These are phyloP conservation scores for Oxytorus armatus DNA, from an alignment of 2,888 invertebrate genomes.

Conservation along the genomic window DNA sequence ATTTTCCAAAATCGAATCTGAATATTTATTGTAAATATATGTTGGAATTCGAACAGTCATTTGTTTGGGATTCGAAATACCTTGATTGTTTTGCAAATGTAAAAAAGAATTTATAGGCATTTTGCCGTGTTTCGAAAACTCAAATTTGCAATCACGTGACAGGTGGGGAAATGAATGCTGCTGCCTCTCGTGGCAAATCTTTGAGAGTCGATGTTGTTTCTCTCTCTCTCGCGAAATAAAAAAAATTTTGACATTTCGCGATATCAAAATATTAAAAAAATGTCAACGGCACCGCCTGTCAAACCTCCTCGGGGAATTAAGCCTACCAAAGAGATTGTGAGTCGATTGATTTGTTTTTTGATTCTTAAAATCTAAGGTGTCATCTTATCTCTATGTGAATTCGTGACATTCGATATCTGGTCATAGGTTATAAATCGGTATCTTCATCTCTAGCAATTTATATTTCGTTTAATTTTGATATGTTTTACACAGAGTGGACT, in stretches of 20 bases:
- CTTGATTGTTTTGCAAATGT: too few relatives aligned
- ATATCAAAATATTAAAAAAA: conserved; percentile 74
- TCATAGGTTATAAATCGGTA: conserved; percentile 34
- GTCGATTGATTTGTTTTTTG: conserved; percentile 69
- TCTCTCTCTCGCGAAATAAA: background rate
- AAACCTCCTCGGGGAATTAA: conserved; percentile 95
- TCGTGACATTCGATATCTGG: background rate
- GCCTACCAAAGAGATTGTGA: conserved; percentile 94
- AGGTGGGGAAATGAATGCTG: background rate
- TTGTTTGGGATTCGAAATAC: too few relatives aligned
- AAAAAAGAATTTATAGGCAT: too few relatives aligned
- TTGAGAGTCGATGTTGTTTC: background rate
- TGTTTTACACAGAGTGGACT: conserved; percentile 92
- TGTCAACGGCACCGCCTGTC: conserved; percentile 90
- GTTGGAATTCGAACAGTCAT: too few relatives aligned
- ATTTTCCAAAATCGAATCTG: too few relatives aligned
- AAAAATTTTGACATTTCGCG: conserved; percentile 48
- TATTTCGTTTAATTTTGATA: too few relatives aligned
- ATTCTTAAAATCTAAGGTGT: background rate
- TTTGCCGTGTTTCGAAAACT: too few relatives aligned
- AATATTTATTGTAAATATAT: too few relatives aligned
- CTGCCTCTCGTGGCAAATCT: conserved; percentile 31
- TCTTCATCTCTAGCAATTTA: background rate
- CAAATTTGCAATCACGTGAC: too few relatives aligned
- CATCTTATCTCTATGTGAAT: background rate